These are phyloP conservation scores for Phymanthus crucifer DNA, from an alignment of 92 coral and sea anemone genomes.

Conservation along the genomic window DNA sequence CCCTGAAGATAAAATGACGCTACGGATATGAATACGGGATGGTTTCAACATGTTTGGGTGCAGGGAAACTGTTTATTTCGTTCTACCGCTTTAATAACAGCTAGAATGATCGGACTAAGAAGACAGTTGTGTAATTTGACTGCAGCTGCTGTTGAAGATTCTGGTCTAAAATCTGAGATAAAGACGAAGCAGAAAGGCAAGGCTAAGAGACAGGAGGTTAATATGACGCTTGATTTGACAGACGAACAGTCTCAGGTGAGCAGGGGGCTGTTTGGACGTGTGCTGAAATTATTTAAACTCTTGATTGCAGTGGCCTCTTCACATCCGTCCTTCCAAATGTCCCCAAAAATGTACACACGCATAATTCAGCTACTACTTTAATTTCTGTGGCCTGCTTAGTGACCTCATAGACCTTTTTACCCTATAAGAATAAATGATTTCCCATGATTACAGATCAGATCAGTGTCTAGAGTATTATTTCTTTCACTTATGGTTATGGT, in stretches of 20 bases:
- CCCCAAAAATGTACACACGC: no score
- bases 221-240: constrained; percentile 13
- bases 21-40: constrained; percentile 14
- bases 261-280: background rate
- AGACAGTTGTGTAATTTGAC: constrained; percentile 15
- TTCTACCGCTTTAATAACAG: background rate
- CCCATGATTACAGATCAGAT: no score
- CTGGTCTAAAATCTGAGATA: background rate
- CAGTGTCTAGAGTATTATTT: no score
- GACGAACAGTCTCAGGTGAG: constrained; percentile 25
- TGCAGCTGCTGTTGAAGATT: background rate
- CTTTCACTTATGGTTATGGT: no score
- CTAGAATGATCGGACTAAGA: background rate
- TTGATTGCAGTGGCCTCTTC: no score
- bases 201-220: constrained; percentile 5
- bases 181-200: constrained; percentile 1
- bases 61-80: background rate
- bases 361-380: no score
- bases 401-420: no score
- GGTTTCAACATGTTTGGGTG: background rate
- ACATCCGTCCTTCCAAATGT: no score
- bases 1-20: background rate
- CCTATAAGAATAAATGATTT: no score
- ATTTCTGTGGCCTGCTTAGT: no score
- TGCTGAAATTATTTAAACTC: no score